phyloP scores from a whole-genome alignment of 2,113 vertebrate species.

The Monopterus albus region DNA sequence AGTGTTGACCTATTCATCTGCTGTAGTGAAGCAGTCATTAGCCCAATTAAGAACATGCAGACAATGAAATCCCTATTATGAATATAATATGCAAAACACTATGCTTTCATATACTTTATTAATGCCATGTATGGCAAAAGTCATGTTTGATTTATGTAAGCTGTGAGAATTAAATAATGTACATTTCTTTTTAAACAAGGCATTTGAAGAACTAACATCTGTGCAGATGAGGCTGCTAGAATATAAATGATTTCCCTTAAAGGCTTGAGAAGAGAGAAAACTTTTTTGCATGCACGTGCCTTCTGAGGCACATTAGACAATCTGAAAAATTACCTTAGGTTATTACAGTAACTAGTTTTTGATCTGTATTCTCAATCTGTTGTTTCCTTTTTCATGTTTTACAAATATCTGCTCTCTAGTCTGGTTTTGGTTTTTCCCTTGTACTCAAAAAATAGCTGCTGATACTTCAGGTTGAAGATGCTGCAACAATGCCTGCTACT shows the following conservation, averaged over 20 bases:
- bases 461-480: conserved; percentile 34
- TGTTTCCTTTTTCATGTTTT: not conserved
- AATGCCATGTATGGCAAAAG: conserved; percentile 40
- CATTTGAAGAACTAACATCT: conserved; percentile 15
- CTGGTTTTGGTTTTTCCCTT: not conserved
- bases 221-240: conserved; percentile 6
- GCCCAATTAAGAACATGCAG: conserved; percentile 63
- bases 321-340: not conserved
- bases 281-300: conserved; percentile 1
- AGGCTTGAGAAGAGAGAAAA: conserved; percentile 17
- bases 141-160: conserved; percentile 29
- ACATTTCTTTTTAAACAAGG: conserved; percentile 26
- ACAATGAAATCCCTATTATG: conserved; percentile 52
- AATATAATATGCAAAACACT: conserved; percentile 48
- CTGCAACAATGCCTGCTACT: conserved; percentile 25
- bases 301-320: not conserved
- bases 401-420: not conserved
- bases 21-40: conserved; percentile 70
- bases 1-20: conserved; percentile 65
- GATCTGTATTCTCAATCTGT: not conserved
- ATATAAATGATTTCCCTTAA: conserved; percentile 21
- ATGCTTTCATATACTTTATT: conserved; percentile 32
- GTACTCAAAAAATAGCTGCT: conserved; percentile 8
- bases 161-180: conserved; percentile 44
- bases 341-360: not conserved